These are phyloP conservation scores for Colistium nudipinnis DNA, from an alignment of 2,113 vertebrate genomes.

Conservation along the genomic window DNA sequence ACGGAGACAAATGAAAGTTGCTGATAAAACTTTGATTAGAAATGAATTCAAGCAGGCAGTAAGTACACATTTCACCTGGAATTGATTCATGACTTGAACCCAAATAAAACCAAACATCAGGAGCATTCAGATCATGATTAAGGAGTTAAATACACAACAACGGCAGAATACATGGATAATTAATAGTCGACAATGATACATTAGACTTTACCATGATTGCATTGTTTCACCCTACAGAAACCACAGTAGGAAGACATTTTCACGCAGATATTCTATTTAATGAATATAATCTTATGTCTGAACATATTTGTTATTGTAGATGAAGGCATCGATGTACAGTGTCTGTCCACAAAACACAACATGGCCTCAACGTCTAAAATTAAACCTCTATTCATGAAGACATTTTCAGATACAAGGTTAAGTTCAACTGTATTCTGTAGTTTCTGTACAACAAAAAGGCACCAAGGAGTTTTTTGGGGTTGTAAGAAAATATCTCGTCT, in stretches of 20 bases:
- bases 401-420: background rate
- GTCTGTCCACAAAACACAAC: no score
- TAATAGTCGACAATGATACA: background rate
- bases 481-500: background rate
- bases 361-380: background rate
- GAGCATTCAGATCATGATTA: conserved; percentile 20
- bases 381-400: background rate
- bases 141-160: background rate
- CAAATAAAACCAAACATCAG: background rate
- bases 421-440: background rate
- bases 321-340: no score
- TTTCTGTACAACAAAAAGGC: conserved; percentile 30
- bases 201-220: background rate
- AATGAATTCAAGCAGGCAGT: conserved; percentile 16
- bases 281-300: no score
- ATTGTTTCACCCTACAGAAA: background rate
- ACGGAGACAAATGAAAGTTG: conserved; percentile 11
- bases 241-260: background rate
- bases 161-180: background rate
- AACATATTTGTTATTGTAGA: no score
- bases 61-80: conserved; percentile 11
- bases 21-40: conserved; percentile 16
- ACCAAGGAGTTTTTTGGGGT: conserved; percentile 5
- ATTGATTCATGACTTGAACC: background rate
- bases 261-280: no score